phyloP scores from a whole-genome alignment of 2,888 invertebrate genomes.

The Choristoneura rosaceana region DNA sequence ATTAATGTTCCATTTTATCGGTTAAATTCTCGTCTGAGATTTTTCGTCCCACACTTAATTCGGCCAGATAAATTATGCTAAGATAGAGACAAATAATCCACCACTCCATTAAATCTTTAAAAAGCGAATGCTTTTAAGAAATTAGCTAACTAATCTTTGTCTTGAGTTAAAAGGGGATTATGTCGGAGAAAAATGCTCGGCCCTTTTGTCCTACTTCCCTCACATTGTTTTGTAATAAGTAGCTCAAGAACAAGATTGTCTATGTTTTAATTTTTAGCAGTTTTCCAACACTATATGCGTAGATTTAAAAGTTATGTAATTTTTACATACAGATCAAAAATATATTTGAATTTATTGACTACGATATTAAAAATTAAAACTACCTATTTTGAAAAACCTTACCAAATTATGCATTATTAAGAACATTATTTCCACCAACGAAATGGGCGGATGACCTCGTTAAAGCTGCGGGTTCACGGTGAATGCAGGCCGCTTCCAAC shows the following conservation, averaged over 20 bases:
- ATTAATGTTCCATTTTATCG: constrained; percentile 57
- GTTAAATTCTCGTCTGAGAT: constrained; percentile 62
- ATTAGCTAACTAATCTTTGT: constrained; percentile 73
- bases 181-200: constrained; percentile 49
- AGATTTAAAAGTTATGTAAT: neutral
- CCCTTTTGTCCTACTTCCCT: constrained; percentile 16
- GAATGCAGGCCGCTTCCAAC: no score
- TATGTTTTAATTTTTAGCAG: neutral
- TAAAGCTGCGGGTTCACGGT: no score
- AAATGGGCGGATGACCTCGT: no score
- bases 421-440: no score
- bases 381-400: no score
- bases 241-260: neutral
- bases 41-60: constrained; percentile 63
- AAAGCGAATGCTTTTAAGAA: constrained; percentile 77
- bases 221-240: constrained; percentile 9
- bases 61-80: constrained; percentile 72
- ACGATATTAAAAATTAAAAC: no score
- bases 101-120: constrained; percentile 76
- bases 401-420: no score
- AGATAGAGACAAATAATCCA: constrained; percentile 69
- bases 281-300: neutral
- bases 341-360: no score
- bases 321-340: no score
- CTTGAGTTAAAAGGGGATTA: constrained; percentile 65